A percentile compares a stretch with the other conserved stretches of the same genome.
Conservation (phyloP, 1,140 invertebrate species). For the Drosophila kurseongensis region DNA sequence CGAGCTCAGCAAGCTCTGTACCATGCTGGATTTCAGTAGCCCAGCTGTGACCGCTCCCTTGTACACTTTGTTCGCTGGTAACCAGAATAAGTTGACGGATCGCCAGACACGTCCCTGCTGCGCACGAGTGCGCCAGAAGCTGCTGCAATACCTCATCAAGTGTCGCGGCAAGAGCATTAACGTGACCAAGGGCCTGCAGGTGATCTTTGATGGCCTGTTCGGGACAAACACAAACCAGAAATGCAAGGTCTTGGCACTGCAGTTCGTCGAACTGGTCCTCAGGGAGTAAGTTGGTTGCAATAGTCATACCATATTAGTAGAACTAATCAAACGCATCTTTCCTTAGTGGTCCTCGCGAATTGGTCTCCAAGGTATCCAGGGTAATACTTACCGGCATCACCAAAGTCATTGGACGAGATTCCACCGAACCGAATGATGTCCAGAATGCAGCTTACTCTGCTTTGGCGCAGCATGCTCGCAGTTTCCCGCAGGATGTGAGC, state of each 20-base stretch:
- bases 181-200: slow-evolving; percentile 92
- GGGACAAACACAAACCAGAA: slow-evolving; percentile 93
- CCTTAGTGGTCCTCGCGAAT: slow-evolving; percentile 87
- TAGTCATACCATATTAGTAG: too few species aligned
- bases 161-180: slow-evolving; percentile 91
- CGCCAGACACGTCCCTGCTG: slow-evolving; percentile 90
- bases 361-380: slow-evolving; percentile 87
- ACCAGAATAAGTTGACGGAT: slow-evolving; percentile 84
- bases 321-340: neutral
- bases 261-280: slow-evolving; percentile 93
- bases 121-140: slow-evolving; percentile 92
- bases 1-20: slow-evolving; percentile 84
- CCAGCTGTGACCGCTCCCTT: slow-evolving; percentile 89
- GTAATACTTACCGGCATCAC: slow-evolving; percentile 89
- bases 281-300: slow-evolving; percentile 87
- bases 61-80: slow-evolving; percentile 92
- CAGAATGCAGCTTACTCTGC: slow-evolving; percentile 81
- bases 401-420: slow-evolving; percentile 88
- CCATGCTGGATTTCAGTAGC: slow-evolving; percentile 91
- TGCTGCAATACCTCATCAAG: slow-evolving; percentile 93
- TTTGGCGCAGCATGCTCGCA: slow-evolving; percentile 86
- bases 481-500: slow-evolving; percentile 89
- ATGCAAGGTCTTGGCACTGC: slow-evolving; percentile 91
- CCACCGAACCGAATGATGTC: slow-evolving; percentile 79
- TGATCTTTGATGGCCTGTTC: slow-evolving; percentile 95